A percentile compares a stretch with the other conserved stretches of the same genome.
Conservation (phyloP, 2,113 vertebrate species). For the Telmatochromis bifrenatus region DNA sequence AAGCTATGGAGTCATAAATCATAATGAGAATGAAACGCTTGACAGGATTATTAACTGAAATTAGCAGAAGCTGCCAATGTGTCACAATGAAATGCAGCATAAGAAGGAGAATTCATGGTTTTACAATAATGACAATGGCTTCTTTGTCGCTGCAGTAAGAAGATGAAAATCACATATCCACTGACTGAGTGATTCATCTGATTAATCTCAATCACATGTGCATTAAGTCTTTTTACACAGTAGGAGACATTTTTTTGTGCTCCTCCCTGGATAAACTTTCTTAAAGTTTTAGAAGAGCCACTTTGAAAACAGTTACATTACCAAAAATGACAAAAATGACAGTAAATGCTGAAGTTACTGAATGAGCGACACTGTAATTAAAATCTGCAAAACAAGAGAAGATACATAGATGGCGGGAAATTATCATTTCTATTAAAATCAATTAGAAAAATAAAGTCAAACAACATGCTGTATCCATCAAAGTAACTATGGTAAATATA, state of each 20-base stretch:
- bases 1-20: not conserved
- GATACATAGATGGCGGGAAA: conserved; percentile 14
- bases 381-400: conserved; percentile 24
- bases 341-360: conserved; percentile 9
- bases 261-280: not conserved
- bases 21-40: not conserved
- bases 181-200: not conserved
- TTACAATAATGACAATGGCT: not conserved
- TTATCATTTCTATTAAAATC: conserved; percentile 9
- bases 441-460: not conserved
- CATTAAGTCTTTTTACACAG: not conserved
- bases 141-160: not conserved
- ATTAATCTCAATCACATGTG: not conserved
- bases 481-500: not conserved
- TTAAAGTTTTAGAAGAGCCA: not conserved
- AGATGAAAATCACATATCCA: not conserved
- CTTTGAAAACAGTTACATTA: not conserved
- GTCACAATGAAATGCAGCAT: not conserved
- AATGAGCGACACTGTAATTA: not conserved
- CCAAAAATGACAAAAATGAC: not conserved
- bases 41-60: conserved; percentile 1
- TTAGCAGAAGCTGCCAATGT: not conserved
- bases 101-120: not conserved
- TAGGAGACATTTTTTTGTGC: not conserved
- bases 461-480: conserved; percentile 13